Percentiles rank a stretch among this genome's conserved stretches.
Conservation (phyloP, 2,113 vertebrate species). For the Oreochromis spilurus region DNA sequence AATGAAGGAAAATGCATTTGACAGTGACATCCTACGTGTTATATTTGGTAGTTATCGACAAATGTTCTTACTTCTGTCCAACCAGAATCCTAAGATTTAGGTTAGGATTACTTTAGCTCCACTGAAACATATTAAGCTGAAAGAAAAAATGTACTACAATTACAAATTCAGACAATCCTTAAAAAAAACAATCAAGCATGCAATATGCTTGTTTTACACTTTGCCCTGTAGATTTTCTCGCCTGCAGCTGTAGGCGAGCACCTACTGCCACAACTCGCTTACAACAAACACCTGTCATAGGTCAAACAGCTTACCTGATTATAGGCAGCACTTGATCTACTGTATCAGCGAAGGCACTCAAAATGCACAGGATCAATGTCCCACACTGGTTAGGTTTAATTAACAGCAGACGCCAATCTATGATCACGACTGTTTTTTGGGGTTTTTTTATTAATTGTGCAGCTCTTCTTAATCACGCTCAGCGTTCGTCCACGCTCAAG, state of each 20-base stretch:
- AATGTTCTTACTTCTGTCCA: neutral
- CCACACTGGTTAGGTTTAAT: neutral
- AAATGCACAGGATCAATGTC: neutral
- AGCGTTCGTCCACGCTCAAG: neutral
- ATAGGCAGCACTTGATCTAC: neutral
- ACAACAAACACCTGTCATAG: neutral
- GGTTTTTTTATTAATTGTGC: rapidly evolving
- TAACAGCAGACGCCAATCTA: neutral
- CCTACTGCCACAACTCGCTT: neutral
- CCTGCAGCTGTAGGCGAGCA: neutral
- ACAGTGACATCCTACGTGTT: neutral
- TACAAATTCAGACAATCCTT: neutral
- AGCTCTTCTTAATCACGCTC: neutral
- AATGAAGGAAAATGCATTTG: neutral
- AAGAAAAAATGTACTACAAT: neutral
- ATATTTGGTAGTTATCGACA: neutral
- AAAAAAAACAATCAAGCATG: neutral
- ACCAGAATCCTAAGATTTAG: neutral
- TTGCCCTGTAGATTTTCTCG: neutral
- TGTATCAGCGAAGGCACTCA: neutral
- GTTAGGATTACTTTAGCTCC: neutral
- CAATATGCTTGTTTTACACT: neutral
- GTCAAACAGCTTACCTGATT: neutral
- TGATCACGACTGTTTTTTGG: neutral
- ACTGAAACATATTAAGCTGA: neutral